These are phyloP conservation scores for Bucco capensis DNA, from an alignment of 2,113 vertebrate genomes.

Conservation along the genomic window DNA sequence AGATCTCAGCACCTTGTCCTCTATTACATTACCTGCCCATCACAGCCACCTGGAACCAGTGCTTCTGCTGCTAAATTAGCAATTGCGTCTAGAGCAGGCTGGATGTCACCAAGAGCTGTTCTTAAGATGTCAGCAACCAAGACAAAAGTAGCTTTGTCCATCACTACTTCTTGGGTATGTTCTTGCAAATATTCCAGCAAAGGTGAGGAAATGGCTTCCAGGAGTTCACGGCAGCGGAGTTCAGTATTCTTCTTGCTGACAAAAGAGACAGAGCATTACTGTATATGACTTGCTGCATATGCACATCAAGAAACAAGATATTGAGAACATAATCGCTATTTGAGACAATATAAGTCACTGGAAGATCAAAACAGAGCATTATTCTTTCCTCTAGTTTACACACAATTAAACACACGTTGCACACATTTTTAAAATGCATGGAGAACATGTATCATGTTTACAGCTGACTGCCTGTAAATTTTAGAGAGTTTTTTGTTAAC, in stretches of 20 bases:
- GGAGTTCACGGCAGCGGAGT: constrained; percentile 80
- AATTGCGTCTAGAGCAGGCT: constrained; percentile 84
- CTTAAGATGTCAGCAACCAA: constrained; percentile 84
- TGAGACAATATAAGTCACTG: background rate
- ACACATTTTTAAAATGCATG: background rate
- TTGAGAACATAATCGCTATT: rapidly evolving
- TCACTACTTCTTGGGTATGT: constrained; percentile 79
- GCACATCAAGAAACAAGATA: background rate
- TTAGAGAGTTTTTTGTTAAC: background rate
- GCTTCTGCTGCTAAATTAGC: constrained; percentile 81
- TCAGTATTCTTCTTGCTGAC: constrained; percentile 87
- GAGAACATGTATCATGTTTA: background rate
- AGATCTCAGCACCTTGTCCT: background rate
- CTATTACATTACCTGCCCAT: constrained; percentile 71
- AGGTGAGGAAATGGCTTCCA: constrained; percentile 84
- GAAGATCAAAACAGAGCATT: background rate
- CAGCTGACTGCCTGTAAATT: background rate
- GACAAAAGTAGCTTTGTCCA: constrained; percentile 82
- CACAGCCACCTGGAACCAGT: constrained; percentile 81
- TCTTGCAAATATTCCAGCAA: constrained; percentile 81
- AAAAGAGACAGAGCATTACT: background rate
- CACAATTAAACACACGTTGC: rapidly evolving
- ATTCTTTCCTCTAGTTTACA: background rate
- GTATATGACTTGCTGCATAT: background rate
- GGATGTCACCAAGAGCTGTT: constrained; percentile 79